Evolutionary conservation across 2,113 vertebrate genomes (phyloP).

Genomic region (Lota lota): DNA sequence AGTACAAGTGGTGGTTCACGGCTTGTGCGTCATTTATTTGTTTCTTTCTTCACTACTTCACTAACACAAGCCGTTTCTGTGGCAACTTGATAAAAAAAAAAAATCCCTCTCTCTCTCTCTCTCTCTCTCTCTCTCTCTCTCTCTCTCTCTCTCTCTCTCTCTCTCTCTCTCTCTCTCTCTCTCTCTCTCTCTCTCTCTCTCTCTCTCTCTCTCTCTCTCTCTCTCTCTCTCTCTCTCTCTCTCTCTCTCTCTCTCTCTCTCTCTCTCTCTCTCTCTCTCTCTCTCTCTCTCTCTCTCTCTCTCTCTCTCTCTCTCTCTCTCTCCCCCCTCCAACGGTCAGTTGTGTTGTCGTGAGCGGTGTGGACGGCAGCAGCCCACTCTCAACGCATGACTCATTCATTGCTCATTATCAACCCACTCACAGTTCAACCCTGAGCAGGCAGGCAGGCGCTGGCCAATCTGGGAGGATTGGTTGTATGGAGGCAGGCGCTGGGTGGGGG

Average conservation of each 20-base stretch:
- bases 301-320: background rate
- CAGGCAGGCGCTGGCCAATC: slow-evolving; percentile 38
- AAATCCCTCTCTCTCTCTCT: slow-evolving; percentile 30
- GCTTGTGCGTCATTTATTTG: background rate
- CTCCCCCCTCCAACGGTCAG: slow-evolving; percentile 52
- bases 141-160: no score
- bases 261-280: no score
- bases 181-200: no score
- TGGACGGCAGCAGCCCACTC: slow-evolving; percentile 54
- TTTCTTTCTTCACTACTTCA: background rate
- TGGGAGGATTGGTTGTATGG: slow-evolving; percentile 38
- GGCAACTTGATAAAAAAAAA: slow-evolving; percentile 64
- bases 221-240: no score
- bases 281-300: background rate
- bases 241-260: no score
- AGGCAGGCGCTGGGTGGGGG: slow-evolving; percentile 47
- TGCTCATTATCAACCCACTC: slow-evolving; percentile 74
- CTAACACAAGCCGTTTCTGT: slow-evolving; percentile 49
- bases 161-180: no score
- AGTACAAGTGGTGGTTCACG: background rate
- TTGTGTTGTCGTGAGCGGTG: slow-evolving; percentile 46
- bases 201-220: no score
- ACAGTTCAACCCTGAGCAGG: slow-evolving; percentile 43
- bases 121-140: slow-evolving; percentile 26
- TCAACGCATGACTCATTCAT: slow-evolving; percentile 73